Percentiles rank a stretch among this genome's conserved stretches.
Conservation (phyloP, 2,888 invertebrate genomes). For the Nomada fucata region DNA sequence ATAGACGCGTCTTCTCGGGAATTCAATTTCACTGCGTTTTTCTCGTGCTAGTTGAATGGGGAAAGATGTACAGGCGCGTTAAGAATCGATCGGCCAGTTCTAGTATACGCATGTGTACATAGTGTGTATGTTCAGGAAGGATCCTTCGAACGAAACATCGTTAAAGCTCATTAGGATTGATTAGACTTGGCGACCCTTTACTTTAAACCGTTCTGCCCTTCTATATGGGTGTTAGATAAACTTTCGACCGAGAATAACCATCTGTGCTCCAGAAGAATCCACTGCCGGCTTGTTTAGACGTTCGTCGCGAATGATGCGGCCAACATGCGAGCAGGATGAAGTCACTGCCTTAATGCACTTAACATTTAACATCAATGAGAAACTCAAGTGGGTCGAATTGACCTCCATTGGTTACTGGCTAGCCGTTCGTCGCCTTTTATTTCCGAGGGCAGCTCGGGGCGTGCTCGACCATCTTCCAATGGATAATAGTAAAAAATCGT, state of each 20-base stretch:
- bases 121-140: too few relatives aligned
- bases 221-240: not conserved
- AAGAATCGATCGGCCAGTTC: not conserved
- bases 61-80: not conserved
- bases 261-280: too few relatives aligned
- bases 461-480: not conserved
- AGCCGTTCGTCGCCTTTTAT: slow-evolving; percentile 36
- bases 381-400: slow-evolving; percentile 77
- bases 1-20: slow-evolving; percentile 34
- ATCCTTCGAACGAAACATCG: not conserved
- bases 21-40: slow-evolving; percentile 50
- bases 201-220: not conserved
- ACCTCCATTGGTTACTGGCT: slow-evolving; percentile 73
- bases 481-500: not conserved
- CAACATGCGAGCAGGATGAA: slow-evolving; percentile 56
- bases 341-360: slow-evolving; percentile 67
- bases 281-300: slow-evolving; percentile 25
- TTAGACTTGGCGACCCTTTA: too few relatives aligned
- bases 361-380: slow-evolving; percentile 72
- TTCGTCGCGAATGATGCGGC: slow-evolving; percentile 30
- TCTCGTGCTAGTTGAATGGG: slow-evolving; percentile 18
- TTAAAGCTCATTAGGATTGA: not conserved
- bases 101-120: too few relatives aligned
- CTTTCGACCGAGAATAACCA: not conserved
- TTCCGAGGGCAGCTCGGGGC: slow-evolving; percentile 9